Evolutionary conservation across 2,888 invertebrate species (phyloP).

Genomic region (Drosophila paramelanica): DNA sequence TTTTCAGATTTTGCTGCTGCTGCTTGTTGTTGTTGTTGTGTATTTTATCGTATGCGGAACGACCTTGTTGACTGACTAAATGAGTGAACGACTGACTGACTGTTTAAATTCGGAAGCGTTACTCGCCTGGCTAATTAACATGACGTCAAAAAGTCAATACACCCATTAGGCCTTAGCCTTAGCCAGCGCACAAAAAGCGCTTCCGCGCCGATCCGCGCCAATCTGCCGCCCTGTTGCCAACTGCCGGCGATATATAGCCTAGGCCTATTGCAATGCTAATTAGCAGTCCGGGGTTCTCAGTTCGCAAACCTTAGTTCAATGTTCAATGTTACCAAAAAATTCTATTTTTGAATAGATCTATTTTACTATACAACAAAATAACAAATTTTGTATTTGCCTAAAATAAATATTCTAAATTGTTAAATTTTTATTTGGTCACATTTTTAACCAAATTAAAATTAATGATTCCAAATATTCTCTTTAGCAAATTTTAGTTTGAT

Average conservation of each 20-base stretch:
- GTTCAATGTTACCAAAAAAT: neutral
- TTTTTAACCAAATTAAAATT: too few species aligned
- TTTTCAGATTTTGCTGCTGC: constrained; percentile 24
- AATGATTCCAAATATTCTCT: too few species aligned
- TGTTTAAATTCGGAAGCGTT: constrained; percentile 60
- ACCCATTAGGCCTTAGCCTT: constrained; percentile 49
- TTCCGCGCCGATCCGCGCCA: constrained; percentile 36
- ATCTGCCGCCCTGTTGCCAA: constrained; percentile 25
- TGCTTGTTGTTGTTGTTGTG: too few species aligned
- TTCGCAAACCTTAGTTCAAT: constrained; percentile 19
- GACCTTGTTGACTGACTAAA: constrained; percentile 67
- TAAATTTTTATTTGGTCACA: too few species aligned
- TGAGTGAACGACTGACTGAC: constrained; percentile 40
- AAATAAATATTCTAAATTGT: too few species aligned
- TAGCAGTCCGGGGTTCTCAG: constrained; percentile 21
- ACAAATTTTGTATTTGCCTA: too few species aligned
- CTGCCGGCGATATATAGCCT: neutral
- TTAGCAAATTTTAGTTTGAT: too few species aligned
- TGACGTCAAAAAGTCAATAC: constrained; percentile 70
- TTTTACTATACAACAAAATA: neutral
- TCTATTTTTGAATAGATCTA: too few species aligned
- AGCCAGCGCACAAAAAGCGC: constrained; percentile 13
- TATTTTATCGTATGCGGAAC: constrained; percentile 63
- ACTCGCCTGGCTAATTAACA: constrained; percentile 49
- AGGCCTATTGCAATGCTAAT: constrained; percentile 31